Evolutionary conservation across 2,888 invertebrate species (phyloP), one percentile per base, ranked within the genome.

Genomic region (Cosmorhoe ocellata): DNA sequence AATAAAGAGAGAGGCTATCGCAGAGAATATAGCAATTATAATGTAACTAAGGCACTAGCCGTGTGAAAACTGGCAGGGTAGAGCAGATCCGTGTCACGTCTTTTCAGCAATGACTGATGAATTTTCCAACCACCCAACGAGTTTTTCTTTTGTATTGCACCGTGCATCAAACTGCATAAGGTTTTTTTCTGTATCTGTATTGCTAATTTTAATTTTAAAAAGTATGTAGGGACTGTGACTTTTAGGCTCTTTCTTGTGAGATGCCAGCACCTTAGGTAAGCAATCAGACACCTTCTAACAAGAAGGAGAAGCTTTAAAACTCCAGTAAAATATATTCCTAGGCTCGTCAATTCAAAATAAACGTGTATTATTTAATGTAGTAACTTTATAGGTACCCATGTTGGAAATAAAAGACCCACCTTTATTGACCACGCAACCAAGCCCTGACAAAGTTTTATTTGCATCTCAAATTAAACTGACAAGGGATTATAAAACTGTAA

Each of bases 11-110:
- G 11, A 11, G 7, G 24, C 2, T 7, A 24, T 24, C 24, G 7
- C 24, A 7, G 4, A 7, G 7, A 24, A 24, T 7, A 1, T 6
- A 6, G 5, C 24, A 6, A 3, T 1, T 24, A 6, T 3, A 7
- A 7, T 24, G 7, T 24, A 5, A 5, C 1, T 24, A 24, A 24
- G 7, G 2, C 1, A 11, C 1, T 34, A 42, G 9, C 22, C 18
- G 7, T 45, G 37, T 30, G 48, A 52, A 49, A 51, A 48, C 51
- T 44, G 38, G 49, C 49, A 77, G 71, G 74, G 74, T 71, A 71
- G 61, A 76, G 65, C 64, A 74, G 71, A 81, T 79, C 71, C 75
- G 79, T 78, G 76, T 73, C 70, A 67, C 69, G 75, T 78, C 75
- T 71, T 69, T 67, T 61, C 56, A 51, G 47, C 30, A 61, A 64